A percentile compares a stretch with the other conserved stretches of the same genome.
Conservation (phyloP, 2,888 invertebrate genomes). For the Punctoribates punctum region DNA sequence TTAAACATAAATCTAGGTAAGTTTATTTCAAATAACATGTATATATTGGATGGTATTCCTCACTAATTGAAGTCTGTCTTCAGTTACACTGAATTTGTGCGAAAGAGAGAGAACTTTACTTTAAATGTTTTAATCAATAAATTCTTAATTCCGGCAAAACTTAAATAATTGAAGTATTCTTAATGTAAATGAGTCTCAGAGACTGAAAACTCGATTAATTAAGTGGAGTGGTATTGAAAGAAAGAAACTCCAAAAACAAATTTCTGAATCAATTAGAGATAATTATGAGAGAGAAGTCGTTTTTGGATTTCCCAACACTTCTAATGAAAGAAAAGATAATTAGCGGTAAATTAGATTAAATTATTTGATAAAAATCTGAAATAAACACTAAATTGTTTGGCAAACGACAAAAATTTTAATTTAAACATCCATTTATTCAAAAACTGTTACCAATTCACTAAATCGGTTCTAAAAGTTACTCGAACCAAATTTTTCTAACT, state of each 20-base stretch:
- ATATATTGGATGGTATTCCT: too few relatives aligned
- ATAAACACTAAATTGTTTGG: background rate
- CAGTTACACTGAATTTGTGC: background rate
- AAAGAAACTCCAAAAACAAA: background rate
- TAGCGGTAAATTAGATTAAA: background rate
- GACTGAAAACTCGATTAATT: background rate
- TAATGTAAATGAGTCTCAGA: background rate
- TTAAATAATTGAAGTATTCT: background rate
- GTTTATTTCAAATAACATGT: too few relatives aligned
- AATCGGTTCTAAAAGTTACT: too few relatives aligned
- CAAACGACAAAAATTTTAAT: background rate
- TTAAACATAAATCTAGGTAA: too few relatives aligned
- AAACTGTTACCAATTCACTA: too few relatives aligned
- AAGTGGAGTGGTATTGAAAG: background rate
- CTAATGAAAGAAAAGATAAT: slow-evolving; percentile 1
- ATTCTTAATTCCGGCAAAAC: background rate
- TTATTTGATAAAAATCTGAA: background rate
- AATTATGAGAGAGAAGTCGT: background rate
- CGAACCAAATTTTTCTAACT: too few relatives aligned
- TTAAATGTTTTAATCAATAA: background rate
- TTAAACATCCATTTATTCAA: background rate
- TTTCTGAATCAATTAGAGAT: background rate
- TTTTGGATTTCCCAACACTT: background rate
- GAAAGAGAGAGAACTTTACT: background rate
- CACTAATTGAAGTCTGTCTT: too few relatives aligned